Evolutionary conservation across 2,113 vertebrate genomes (phyloP).

Genomic region (Peromyscus californicus): DNA sequence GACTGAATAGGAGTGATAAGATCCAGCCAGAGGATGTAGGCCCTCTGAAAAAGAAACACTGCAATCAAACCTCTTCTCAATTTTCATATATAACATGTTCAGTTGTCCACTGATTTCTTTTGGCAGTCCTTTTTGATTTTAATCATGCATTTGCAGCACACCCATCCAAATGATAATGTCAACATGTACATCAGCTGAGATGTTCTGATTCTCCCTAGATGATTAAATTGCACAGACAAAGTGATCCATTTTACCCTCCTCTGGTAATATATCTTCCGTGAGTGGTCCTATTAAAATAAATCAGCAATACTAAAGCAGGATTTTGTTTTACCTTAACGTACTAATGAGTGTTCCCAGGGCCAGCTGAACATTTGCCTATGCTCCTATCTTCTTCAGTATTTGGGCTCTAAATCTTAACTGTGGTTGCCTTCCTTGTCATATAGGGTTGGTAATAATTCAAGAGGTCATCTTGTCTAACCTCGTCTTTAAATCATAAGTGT

Average conservation of each 20-base stretch:
- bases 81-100: not conserved
- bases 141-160: slow-evolving; percentile 32
- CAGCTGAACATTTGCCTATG: slow-evolving; percentile 65
- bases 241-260: slow-evolving; percentile 53
- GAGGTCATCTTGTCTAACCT: not conserved
- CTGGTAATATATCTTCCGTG: slow-evolving; percentile 31
- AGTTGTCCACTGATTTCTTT: slow-evolving; percentile 48
- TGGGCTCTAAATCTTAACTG: slow-evolving; percentile 63
- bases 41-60: slow-evolving; percentile 27
- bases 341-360: slow-evolving; percentile 50
- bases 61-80: not conserved
- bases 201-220: not conserved
- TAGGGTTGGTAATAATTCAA: slow-evolving; percentile 33
- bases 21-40: not conserved
- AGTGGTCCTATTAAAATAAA: slow-evolving; percentile 72
- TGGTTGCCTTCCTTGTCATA: slow-evolving; percentile 32
- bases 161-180: slow-evolving; percentile 8
- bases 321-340: slow-evolving; percentile 62
- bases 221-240: slow-evolving; percentile 35
- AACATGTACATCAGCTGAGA: slow-evolving; percentile 46
- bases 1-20: slow-evolving; percentile 24
- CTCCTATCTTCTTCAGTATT: slow-evolving; percentile 46
- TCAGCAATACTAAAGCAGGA: slow-evolving; percentile 59
- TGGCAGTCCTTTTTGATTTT: slow-evolving; percentile 48
- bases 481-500: slow-evolving; percentile 30